phyloP scores from a whole-genome alignment of 2,888 invertebrate genomes.

The Tachina grossa region DNA sequence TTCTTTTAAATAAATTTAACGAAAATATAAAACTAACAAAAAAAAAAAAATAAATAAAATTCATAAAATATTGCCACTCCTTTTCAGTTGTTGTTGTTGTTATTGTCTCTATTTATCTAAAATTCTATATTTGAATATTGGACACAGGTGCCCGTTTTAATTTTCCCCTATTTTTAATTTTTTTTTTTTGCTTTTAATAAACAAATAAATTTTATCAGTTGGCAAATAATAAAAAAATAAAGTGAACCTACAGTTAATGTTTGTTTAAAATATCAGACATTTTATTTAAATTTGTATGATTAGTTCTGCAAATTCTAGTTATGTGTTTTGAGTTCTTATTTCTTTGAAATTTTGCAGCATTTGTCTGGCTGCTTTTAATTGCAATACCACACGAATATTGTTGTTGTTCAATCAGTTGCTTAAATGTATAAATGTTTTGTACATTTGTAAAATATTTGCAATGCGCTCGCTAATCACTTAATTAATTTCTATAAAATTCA shows the following conservation, averaged over 20 bases:
- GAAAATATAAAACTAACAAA: no score
- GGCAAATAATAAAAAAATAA: slow-evolving; percentile 37
- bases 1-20: not conserved
- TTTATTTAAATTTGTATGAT: slow-evolving; percentile 34
- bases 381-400: no score
- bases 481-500: no score
- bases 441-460: no score
- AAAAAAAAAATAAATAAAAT: not conserved
- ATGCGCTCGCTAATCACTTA: no score
- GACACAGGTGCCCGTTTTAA: slow-evolving; percentile 27
- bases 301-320: not conserved
- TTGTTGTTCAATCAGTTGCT: no score
- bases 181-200: not conserved
- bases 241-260: slow-evolving; percentile 5
- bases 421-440: no score
- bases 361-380: no score
- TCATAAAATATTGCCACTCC: slow-evolving; percentile 54
- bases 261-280: slow-evolving; percentile 45
- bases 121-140: slow-evolving; percentile 46
- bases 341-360: no score
- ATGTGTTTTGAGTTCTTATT: no score
- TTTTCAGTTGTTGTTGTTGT: slow-evolving; percentile 29
- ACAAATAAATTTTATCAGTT: slow-evolving; percentile 45
- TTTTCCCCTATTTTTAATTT: not conserved
- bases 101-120: slow-evolving; percentile 9